Evolutionary conservation across 2,888 invertebrate genomes (phyloP).

Genomic region (Noctua janthina): DNA sequence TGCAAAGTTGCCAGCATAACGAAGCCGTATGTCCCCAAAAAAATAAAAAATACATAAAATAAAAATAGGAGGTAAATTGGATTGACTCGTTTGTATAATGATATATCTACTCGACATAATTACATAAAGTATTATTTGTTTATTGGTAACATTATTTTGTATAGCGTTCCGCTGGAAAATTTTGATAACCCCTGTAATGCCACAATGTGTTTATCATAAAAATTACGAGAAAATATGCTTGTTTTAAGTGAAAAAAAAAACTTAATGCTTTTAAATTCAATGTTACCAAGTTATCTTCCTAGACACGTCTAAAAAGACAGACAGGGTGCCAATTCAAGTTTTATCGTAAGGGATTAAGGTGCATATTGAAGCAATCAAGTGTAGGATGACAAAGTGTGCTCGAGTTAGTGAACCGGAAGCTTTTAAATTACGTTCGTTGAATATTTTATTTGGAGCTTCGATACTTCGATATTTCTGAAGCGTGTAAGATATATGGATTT

Average conservation of each 20-base stretch:
- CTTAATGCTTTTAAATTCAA: constrained; percentile 30
- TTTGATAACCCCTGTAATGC: neutral
- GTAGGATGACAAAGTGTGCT: constrained; percentile 75
- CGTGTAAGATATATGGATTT: constrained; percentile 67
- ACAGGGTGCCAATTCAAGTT: constrained; percentile 44
- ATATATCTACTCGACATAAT: neutral
- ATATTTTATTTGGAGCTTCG: constrained; percentile 82
- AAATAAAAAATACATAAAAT: neutral
- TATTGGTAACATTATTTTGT: neutral
- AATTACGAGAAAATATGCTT: neutral
- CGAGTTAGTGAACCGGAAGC: constrained; percentile 81
- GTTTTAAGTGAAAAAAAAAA: constrained; percentile 1
- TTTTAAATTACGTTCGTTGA: constrained; percentile 82
- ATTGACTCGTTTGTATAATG: neutral
- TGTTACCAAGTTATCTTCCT: constrained; percentile 32
- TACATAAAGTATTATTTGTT: neutral
- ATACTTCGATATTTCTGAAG: constrained; percentile 75
- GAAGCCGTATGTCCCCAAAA: neutral
- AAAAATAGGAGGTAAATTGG: too few species aligned
- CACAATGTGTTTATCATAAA: neutral
- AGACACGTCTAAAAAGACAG: constrained; percentile 19
- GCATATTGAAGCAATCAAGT: constrained; percentile 72
- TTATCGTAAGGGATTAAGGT: constrained; percentile 70
- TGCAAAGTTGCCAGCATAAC: constrained; percentile 15
- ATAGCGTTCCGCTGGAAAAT: neutral